These are phyloP conservation scores for Cheilosia soror DNA, from an alignment of 2,888 invertebrate species.

Conservation along the genomic window DNA sequence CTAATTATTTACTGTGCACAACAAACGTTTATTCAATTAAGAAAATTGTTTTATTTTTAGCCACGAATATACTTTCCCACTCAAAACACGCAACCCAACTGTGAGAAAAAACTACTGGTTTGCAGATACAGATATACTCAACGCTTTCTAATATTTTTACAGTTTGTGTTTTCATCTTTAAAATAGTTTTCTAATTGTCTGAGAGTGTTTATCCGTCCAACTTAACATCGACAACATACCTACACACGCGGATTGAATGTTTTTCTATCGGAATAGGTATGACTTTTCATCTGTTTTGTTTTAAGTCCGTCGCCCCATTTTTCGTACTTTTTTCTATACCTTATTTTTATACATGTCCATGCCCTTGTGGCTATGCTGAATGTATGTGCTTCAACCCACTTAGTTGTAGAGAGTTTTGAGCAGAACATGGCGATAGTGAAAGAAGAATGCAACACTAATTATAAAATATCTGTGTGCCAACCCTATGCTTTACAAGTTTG, in stretches of 20 bases:
- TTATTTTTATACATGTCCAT: conserved; percentile 33
- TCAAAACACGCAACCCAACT: no score
- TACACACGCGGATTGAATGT: not conserved
- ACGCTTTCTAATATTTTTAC: no score
- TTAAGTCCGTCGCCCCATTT: conserved; percentile 26
- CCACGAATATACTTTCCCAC: no score
- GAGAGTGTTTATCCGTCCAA: conserved; percentile 15
- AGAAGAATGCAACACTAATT: conserved; percentile 58
- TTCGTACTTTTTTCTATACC: not conserved
- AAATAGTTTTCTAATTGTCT: conserved; percentile 24
- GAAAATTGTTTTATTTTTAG: no score
- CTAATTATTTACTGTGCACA: no score
- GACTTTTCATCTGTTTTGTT: conserved; percentile 9
- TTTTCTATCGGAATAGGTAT: not conserved
- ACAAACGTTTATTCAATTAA: no score
- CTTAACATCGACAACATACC: conserved; percentile 8
- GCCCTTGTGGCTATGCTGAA: conserved; percentile 60
- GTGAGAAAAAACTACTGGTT: no score
- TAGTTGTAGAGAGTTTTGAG: conserved; percentile 50
- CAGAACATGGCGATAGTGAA: conserved; percentile 39
- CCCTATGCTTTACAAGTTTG: conserved; percentile 49
- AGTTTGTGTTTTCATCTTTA: not conserved
- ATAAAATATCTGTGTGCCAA: conserved; percentile 57
- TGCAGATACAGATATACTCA: no score
- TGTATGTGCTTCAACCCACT: conserved; percentile 48